A percentile compares a stretch with the other conserved stretches of the same genome.
Conservation (phyloP, 2,888 invertebrate genomes). For the Spilosoma lubricipeda region DNA sequence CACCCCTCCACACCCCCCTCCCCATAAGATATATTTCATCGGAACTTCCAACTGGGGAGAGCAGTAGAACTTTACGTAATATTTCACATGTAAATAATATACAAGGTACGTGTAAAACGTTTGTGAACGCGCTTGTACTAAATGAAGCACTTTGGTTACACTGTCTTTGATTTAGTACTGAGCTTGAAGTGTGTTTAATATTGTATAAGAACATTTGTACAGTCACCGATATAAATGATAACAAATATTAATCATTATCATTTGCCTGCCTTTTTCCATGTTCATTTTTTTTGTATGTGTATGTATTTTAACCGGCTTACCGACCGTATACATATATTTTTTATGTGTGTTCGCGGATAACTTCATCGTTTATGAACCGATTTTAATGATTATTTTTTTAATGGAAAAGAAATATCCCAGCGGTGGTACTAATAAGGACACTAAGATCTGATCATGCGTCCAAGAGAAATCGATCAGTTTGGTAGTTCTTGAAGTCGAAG, state of each 20-base stretch:
- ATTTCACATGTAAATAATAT: constrained; percentile 81
- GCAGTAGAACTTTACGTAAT: constrained; percentile 75
- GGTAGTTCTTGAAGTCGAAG: too few relatives aligned
- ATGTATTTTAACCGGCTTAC: too few relatives aligned
- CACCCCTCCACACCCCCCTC: constrained; percentile 63
- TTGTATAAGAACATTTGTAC: background rate
- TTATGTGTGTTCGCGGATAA: too few relatives aligned
- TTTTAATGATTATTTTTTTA: too few relatives aligned
- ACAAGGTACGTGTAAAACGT: constrained; percentile 68
- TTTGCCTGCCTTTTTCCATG: background rate
- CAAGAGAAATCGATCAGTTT: too few relatives aligned
- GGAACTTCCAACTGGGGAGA: constrained; percentile 74
- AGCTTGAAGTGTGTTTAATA: constrained; percentile 1
- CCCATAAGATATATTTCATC: constrained; percentile 86
- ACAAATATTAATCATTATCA: background rate
- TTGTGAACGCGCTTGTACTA: constrained; percentile 17
- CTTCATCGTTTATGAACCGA: too few relatives aligned
- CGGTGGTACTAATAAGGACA: too few relatives aligned
- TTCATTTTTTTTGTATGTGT: too few relatives aligned
- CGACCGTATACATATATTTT: too few relatives aligned
- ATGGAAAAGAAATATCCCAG: too few relatives aligned
- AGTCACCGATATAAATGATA: background rate
- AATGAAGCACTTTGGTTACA: constrained; percentile 39
- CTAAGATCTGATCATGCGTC: too few relatives aligned
- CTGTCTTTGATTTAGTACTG: constrained; percentile 19